Conservation (phyloP, 2,888 invertebrate species). For the Sicus ferrugineus region DNA sequence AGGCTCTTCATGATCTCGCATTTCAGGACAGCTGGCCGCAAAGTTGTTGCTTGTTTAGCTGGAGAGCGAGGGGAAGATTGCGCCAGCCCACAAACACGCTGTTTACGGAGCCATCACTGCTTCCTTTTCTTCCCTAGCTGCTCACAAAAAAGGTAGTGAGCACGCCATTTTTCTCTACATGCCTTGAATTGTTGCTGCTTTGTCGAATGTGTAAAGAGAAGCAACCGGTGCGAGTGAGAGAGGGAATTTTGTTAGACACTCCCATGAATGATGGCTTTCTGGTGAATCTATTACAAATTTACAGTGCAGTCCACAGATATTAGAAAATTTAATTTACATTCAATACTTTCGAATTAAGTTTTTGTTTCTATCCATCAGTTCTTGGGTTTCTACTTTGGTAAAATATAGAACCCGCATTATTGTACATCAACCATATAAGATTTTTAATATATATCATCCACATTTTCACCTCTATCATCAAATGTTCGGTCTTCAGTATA, state of each 20-base stretch:
- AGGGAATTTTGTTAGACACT: conserved; percentile 33
- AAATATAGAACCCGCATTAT: no score
- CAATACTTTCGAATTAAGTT: no score
- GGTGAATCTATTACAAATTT: conserved; percentile 44
- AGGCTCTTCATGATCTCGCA: not conserved
- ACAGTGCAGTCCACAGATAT: conserved; percentile 37
- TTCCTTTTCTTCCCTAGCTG: no score
- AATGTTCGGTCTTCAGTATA: no score
- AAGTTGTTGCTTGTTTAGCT: not conserved
- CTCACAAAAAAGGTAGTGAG: no score
- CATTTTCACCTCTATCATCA: no score
- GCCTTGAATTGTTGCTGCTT: conserved; percentile 10
- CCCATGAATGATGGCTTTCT: conserved; percentile 29
- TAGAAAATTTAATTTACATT: no score
- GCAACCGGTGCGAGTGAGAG: not conserved
- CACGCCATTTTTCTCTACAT: conserved; percentile 52
- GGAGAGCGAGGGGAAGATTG: conserved; percentile 33
- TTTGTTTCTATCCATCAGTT: no score
- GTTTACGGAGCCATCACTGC: conserved; percentile 43
- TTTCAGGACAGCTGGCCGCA: not conserved
- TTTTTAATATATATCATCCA: no score
- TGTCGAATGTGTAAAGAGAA: not conserved
- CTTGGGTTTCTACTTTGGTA: no score
- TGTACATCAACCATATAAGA: no score
- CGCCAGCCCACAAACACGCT: conserved; percentile 54